Conservation (phyloP, 1,140 invertebrate species). For the Dreissena rostriformis region DNA sequence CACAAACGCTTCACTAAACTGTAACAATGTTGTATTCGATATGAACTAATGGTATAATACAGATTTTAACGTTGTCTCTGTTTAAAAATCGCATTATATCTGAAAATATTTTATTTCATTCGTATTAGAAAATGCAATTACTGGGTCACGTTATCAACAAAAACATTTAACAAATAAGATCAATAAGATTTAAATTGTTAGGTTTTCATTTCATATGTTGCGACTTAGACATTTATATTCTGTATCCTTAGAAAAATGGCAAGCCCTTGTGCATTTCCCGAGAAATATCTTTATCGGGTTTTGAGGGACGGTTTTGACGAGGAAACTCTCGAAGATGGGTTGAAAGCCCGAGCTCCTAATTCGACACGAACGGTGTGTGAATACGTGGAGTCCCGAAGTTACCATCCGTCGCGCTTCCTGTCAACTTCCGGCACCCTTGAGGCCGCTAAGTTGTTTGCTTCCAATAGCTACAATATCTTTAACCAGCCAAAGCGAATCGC, state of each 20-base stretch:
- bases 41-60: too few relatives aligned
- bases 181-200: too few relatives aligned
- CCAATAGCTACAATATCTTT: not conserved
- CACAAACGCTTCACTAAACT: too few relatives aligned
- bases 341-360: not conserved
- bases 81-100: too few relatives aligned
- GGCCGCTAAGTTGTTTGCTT: slow-evolving; percentile 18
- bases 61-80: too few relatives aligned
- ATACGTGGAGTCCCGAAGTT: not conserved
- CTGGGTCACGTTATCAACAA: too few relatives aligned
- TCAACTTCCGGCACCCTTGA: not conserved
- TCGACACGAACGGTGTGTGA: not conserved
- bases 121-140: too few relatives aligned
- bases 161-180: too few relatives aligned
- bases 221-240: not conserved
- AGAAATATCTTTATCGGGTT: slow-evolving; percentile 19
- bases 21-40: too few relatives aligned
- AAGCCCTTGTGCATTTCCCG: not conserved
- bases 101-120: too few relatives aligned
- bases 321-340: slow-evolving; percentile 2
- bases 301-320: not conserved
- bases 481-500: slow-evolving; percentile 2
- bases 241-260: not conserved
- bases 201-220: too few relatives aligned
- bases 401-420: slow-evolving; percentile 6